Evolutionary conservation across 2,888 invertebrate species (phyloP).

Genomic region (Drosophila merina): DNA sequence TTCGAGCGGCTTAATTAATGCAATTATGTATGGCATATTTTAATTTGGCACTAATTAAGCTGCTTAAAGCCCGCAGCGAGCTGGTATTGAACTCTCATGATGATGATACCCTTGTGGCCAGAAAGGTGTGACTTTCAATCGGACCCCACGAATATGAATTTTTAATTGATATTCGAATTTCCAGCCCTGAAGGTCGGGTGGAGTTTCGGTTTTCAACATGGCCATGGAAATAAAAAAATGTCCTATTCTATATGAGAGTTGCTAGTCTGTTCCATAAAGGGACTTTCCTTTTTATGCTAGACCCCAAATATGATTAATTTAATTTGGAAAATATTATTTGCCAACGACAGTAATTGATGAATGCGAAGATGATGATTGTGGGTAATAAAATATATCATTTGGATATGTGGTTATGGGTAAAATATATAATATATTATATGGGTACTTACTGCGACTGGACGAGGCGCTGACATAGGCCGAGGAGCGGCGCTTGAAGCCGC

Average conservation of each 20-base stretch:
- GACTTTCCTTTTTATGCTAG: neutral
- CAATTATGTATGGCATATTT: constrained; percentile 8
- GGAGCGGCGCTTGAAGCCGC: constrained; percentile 89
- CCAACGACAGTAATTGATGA: constrained; percentile 1
- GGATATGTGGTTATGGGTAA: neutral
- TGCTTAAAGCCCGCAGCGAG: constrained; percentile 10
- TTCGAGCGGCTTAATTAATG: constrained; percentile 40
- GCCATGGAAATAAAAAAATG: constrained; percentile 18
- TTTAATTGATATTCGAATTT: constrained; percentile 60
- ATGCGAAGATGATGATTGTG: neutral
- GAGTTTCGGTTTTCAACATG: constrained; percentile 52
- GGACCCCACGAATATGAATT: constrained; percentile 38
- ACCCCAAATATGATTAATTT: neutral
- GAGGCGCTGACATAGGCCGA: constrained; percentile 89
- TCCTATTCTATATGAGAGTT: neutral
- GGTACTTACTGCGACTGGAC: constrained; percentile 84
- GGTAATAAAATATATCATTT: neutral
- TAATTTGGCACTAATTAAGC: constrained; percentile 38
- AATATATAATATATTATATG: too few relatives aligned
- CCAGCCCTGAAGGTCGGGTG: neutral
- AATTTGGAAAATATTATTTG: neutral
- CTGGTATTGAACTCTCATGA: neutral
- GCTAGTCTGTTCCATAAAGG: neutral
- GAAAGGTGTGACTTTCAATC: constrained; percentile 41
- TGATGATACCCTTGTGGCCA: neutral